phyloP scores from a whole-genome alignment of 2,113 vertebrate species.

The Girardinichthys multiradiatus region DNA sequence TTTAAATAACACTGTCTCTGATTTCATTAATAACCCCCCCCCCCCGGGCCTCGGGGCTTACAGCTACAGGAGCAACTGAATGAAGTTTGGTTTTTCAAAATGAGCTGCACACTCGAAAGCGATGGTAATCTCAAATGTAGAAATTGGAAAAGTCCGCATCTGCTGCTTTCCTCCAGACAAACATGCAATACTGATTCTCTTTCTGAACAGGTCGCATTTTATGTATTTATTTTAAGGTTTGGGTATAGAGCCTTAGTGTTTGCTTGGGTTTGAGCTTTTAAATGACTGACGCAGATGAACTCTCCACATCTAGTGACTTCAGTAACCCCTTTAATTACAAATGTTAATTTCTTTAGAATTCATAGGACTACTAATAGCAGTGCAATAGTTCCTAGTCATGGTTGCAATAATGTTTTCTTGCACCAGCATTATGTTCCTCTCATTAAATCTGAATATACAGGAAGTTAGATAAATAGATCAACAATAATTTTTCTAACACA shows the following conservation, averaged over 20 bases:
- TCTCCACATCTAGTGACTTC: constrained; percentile 24
- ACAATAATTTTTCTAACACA: constrained; percentile 17
- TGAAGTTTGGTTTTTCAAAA: constrained; percentile 76
- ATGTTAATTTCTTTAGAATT: constrained; percentile 31
- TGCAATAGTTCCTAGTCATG: constrained; percentile 7
- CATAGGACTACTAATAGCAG: background rate
- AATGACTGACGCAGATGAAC: constrained; percentile 41
- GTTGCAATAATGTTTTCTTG: constrained; percentile 15
- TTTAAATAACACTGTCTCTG: constrained; percentile 79
- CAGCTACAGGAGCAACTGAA: constrained; percentile 64
- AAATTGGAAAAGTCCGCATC: constrained; percentile 78
- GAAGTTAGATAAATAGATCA: constrained; percentile 34
- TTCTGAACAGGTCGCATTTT: constrained; percentile 73
- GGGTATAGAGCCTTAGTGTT: constrained; percentile 46
- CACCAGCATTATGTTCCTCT: background rate
- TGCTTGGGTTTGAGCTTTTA: constrained; percentile 21
- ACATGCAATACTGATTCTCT: constrained; percentile 75
- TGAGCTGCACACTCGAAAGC: constrained; percentile 70
- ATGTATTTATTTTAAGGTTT: constrained; percentile 74
- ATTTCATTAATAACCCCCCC: constrained; percentile 71
- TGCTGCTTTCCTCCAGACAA: constrained; percentile 73
- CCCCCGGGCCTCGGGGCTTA: constrained; percentile 59
- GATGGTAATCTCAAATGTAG: constrained; percentile 77
- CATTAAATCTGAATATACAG: constrained; percentile 34
- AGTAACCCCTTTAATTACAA: constrained; percentile 28